Evolutionary conservation across 2,888 invertebrate genomes (phyloP), one percentile per base, ranked within the genome.

Genomic region (Podotricha telesiphe): DNA sequence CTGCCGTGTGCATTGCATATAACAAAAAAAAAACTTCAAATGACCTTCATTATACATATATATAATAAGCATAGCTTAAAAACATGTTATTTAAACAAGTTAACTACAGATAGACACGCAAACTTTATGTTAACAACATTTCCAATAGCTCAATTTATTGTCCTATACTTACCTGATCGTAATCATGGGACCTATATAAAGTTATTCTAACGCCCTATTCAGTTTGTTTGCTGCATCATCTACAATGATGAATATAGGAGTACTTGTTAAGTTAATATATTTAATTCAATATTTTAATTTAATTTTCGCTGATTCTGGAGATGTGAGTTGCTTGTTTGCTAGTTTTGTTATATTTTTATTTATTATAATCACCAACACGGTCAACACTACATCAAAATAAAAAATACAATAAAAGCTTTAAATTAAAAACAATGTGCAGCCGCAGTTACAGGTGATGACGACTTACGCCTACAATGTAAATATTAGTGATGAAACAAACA

Each of bases 101-200:
- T 45, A 59, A 59, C 45, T 45, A 17, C 22, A 7, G n/a, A 40
- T n/a, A 19, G 17, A 40, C 67, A 62, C 48, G 55, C 63, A 50
- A 53, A 20, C n/a, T 63, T 66, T 3, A 62, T 28, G 53, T 63
- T 61, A 51, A 11, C 19, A 28, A 53, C 20, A n/a, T 48, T 59
- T 61, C 37, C 28, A 65, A 45, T 45, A 63, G 13, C 17, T 7
- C 47, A 40, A 20, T 45, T 37, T 64, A 63, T 64, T 28, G 34
- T 34, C 42, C 47, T 42, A 20, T 65, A n/a, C 20, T 10, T 45
- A n/a, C 20, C 13, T 45, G 67, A 72, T 72, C 48, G 51, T 63
- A 58, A 72, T 72, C 70, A 47, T 40, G 17, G 13, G 48, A 20
- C 20, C 20, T 72, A 72, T 70, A 72, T 68, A 68, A 66, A 42